Evolutionary conservation across 1,140 invertebrate species (phyloP).

Genomic region (Conopomorpha cramerella): DNA sequence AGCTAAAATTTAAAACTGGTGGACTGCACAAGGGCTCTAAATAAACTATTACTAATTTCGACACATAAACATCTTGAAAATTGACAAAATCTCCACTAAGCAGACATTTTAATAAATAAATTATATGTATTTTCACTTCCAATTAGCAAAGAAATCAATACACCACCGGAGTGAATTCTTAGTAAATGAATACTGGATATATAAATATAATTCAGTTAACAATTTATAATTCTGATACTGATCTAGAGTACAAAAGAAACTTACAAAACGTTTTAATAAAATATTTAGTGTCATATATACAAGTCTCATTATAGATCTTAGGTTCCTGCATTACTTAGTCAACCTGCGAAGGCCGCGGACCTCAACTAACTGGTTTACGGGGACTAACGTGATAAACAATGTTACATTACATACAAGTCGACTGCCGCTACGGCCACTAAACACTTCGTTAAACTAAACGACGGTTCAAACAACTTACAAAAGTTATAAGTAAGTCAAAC

Average conservation of each 20-base stretch:
- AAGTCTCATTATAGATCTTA: slow-evolving; percentile 26
- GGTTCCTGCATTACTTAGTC: slow-evolving; percentile 19
- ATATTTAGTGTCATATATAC: slow-evolving; percentile 30
- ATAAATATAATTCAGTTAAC: slow-evolving; percentile 40
- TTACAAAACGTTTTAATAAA: slow-evolving; percentile 17
- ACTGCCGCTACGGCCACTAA: slow-evolving; percentile 43
- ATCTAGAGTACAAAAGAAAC: slow-evolving; percentile 33
- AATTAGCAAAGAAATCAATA: too few relatives aligned
- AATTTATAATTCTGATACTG: slow-evolving; percentile 35
- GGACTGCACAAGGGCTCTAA: too few relatives aligned
- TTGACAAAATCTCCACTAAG: slow-evolving; percentile 6
- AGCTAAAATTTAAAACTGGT: too few relatives aligned
- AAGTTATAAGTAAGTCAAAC: slow-evolving; percentile 50
- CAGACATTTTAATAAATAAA: too few relatives aligned
- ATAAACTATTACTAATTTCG: too few relatives aligned
- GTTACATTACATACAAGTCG: slow-evolving; percentile 34
- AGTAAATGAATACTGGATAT: slow-evolving; percentile 30
- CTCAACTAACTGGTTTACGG: slow-evolving; percentile 18
- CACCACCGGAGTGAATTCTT: too few relatives aligned
- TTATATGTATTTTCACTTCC: too few relatives aligned
- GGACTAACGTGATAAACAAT: slow-evolving; percentile 35
- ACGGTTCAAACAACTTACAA: slow-evolving; percentile 55
- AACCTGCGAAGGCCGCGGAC: slow-evolving; percentile 14
- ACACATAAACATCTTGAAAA: too few relatives aligned
- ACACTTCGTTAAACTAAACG: slow-evolving; percentile 44